A percentile compares a stretch with the other conserved stretches of the same genome.
Conservation (phyloP, 1,140 invertebrate genomes). For the Papilio polytes region DNA sequence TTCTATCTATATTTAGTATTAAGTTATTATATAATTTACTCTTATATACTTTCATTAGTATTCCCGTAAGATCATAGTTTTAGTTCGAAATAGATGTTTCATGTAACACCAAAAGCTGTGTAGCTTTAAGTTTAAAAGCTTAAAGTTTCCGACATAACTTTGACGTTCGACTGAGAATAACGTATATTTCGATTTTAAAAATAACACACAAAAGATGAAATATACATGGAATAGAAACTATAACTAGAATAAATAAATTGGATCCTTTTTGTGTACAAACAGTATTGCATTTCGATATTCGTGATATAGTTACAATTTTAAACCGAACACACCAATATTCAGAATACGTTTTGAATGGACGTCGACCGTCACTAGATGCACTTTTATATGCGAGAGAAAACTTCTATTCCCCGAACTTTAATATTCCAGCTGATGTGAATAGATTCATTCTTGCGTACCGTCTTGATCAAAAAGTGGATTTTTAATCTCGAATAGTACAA, state of each 20-base stretch:
- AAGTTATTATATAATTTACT: neutral
- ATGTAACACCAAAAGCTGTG: neutral
- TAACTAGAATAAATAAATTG: slow-evolving; percentile 9
- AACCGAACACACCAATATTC: slow-evolving; percentile 33
- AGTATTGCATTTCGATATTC: neutral
- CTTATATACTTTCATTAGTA: neutral
- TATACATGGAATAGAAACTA: neutral
- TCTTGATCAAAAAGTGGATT: slow-evolving; percentile 41
- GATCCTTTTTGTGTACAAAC: neutral
- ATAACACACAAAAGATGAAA: neutral
- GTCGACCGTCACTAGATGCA: slow-evolving; percentile 29
- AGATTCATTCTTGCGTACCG: slow-evolving; percentile 32
- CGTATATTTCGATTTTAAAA: neutral
- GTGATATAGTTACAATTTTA: slow-evolving; percentile 15
- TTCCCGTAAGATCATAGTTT: neutral
- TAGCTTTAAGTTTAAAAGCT: neutral
- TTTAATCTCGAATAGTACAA: slow-evolving; percentile 47
- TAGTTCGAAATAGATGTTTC: neutral
- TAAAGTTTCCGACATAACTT: neutral
- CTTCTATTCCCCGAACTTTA: slow-evolving; percentile 35
- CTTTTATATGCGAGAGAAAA: slow-evolving; percentile 38
- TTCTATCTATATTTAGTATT: too few relatives aligned
- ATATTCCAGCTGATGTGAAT: slow-evolving; percentile 33
- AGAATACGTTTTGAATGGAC: slow-evolving; percentile 30
- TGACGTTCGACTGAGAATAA: neutral